A percentile compares a stretch with the other conserved stretches of the same genome.
Conservation (phyloP, 2,797 vertebrate species). For the Lepus oiostolus region DNA sequence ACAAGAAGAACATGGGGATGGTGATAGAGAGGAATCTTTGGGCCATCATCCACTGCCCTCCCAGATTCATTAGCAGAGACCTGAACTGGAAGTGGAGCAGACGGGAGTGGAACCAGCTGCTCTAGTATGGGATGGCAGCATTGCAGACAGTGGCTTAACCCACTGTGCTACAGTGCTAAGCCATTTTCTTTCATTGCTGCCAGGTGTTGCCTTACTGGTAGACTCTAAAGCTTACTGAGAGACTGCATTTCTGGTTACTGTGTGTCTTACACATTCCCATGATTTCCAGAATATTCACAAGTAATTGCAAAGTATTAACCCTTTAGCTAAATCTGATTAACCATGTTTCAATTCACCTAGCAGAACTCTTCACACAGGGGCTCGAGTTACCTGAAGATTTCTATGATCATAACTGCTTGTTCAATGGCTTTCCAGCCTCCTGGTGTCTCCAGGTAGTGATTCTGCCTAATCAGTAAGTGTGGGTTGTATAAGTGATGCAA, state of each 20-base stretch:
- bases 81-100: no score
- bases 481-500: background rate
- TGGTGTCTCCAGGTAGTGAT: background rate
- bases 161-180: no score
- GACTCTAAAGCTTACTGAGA: background rate
- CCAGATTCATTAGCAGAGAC: no score
- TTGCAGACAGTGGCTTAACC: no score
- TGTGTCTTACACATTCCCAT: background rate
- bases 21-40: no score
- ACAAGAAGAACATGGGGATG: no score
- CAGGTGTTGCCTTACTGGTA: background rate
- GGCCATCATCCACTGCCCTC: no score
- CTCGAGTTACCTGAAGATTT: background rate
- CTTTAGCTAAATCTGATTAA: background rate
- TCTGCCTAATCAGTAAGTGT: background rate
- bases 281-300: background rate
- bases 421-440: background rate
- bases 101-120: no score
- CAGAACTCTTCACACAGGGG: background rate
- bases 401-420: background rate
- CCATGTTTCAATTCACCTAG: background rate
- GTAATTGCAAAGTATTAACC: background rate
- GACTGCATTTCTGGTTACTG: background rate
- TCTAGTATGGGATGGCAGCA: no score
- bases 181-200: background rate